Conservation (phyloP, 2,797 vertebrate species). For the Sarcoramphus papa region DNA sequence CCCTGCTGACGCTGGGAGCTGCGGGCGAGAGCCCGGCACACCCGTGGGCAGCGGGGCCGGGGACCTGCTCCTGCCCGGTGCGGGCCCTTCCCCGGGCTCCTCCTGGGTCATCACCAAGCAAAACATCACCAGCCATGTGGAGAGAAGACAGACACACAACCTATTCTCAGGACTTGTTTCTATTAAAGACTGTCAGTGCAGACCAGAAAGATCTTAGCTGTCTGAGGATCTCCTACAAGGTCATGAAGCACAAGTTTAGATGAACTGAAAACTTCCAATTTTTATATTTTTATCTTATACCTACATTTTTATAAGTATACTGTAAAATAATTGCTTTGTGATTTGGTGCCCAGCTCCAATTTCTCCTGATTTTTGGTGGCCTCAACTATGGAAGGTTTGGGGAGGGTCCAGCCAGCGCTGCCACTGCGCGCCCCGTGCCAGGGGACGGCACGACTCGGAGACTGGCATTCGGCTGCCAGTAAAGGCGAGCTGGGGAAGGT, state of each 20-base stretch:
- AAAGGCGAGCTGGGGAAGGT: not conserved
- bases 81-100: accelerated
- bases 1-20: not conserved
- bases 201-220: not conserved
- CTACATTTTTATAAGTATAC: no score
- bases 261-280: not conserved
- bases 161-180: not conserved
- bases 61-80: not conserved
- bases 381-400: not conserved
- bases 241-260: accelerated
- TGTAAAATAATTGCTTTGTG: not conserved
- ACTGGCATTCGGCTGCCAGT: accelerated
- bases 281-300: not conserved
- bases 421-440: accelerated
- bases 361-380: not conserved
- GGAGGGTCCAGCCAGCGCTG: not conserved
- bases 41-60: not conserved
- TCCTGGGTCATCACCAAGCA: not conserved
- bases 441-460: accelerated
- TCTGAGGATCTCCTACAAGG: not conserved
- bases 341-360: not conserved
- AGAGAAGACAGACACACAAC: not conserved
- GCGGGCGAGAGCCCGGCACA: not conserved
- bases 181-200: not conserved
- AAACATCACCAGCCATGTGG: accelerated